Conservation (phyloP, 1,140 invertebrate species). For the Olivierus martensii region DNA sequence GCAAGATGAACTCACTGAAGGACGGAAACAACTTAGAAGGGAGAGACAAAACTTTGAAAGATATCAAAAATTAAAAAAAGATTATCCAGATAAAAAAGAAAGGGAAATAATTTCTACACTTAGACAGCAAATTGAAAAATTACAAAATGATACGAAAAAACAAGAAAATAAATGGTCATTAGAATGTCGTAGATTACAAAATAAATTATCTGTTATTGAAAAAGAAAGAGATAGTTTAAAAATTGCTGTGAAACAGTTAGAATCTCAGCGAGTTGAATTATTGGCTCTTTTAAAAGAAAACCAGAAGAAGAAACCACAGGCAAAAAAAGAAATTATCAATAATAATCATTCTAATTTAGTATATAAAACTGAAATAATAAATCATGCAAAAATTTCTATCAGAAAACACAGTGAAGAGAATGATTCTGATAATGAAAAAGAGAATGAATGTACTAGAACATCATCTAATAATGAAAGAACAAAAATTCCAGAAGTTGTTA, state of each 20-base stretch:
- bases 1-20: not conserved
- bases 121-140: slow-evolving; percentile 4
- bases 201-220: slow-evolving; percentile 5
- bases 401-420: too few species aligned
- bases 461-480: too few species aligned
- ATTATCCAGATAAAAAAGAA: slow-evolving; percentile 7
- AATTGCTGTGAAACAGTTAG: slow-evolving; percentile 1
- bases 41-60: slow-evolving; percentile 6
- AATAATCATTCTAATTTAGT: too few species aligned
- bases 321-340: not conserved
- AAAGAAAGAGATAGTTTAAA: slow-evolving; percentile 11
- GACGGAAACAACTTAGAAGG: not conserved
- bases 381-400: too few species aligned
- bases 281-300: slow-evolving; percentile 5
- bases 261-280: slow-evolving; percentile 8
- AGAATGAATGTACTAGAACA: too few species aligned
- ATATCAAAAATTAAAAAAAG: slow-evolving; percentile 1
- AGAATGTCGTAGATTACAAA: slow-evolving; percentile 3
- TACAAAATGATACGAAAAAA: slow-evolving; percentile 7
- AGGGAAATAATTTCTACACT: slow-evolving; percentile 3
- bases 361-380: too few species aligned
- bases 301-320: not conserved
- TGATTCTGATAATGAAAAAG: too few species aligned
- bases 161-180: slow-evolving; percentile 8
- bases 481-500: too few species aligned